Evolutionary conservation across 2,113 vertebrate species (phyloP).

Genomic region (Nansenia antarctica): DNA sequence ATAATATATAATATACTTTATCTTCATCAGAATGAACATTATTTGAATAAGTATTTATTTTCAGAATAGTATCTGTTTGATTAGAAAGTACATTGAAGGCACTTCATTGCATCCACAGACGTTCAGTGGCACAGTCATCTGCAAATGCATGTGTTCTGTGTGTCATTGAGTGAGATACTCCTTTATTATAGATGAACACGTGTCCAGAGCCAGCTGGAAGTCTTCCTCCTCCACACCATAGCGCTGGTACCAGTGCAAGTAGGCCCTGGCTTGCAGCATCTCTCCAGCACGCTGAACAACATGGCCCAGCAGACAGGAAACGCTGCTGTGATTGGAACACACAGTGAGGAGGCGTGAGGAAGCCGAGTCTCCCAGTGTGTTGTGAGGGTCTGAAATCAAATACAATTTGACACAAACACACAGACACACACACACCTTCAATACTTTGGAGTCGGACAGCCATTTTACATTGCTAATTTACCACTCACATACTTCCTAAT

Average conservation of each 20-base stretch:
- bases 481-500: background rate
- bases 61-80: too few species aligned
- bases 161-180: slow-evolving; percentile 26
- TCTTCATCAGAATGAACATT: too few species aligned
- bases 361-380: slow-evolving; percentile 2
- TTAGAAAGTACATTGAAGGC: too few species aligned
- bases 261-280: slow-evolving; percentile 39
- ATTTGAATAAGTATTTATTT: too few species aligned
- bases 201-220: slow-evolving; percentile 43
- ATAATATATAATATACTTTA: too few species aligned
- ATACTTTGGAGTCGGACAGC: background rate
- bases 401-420: background rate
- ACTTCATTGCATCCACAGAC: too few species aligned
- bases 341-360: slow-evolving; percentile 37
- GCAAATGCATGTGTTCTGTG: too few species aligned
- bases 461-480: background rate
- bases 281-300: slow-evolving; percentile 15
- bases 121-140: too few species aligned
- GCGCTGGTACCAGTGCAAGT: slow-evolving; percentile 45
- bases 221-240: slow-evolving; percentile 45
- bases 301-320: slow-evolving; percentile 27
- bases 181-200: background rate
- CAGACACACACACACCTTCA: background rate
- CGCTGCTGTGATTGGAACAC: slow-evolving; percentile 52
- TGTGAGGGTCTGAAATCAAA: slow-evolving; percentile 27